These are phyloP conservation scores for Erithacus rubecula DNA, from an alignment of 2,797 vertebrate genomes.

Conservation along the genomic window DNA sequence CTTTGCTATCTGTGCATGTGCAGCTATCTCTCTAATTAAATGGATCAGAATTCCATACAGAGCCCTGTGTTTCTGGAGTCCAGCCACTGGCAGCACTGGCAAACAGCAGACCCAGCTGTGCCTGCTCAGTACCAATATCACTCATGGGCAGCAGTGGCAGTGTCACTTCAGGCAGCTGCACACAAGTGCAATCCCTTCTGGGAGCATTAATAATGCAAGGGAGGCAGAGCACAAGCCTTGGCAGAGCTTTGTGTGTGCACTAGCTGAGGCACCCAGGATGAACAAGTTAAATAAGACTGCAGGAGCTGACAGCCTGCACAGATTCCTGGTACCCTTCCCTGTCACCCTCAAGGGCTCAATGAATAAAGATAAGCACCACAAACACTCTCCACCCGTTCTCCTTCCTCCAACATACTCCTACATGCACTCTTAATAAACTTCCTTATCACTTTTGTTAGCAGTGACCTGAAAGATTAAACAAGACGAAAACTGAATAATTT, in stretches of 20 bases:
- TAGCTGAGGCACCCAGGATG: constrained; percentile 46
- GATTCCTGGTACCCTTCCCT: constrained; percentile 69
- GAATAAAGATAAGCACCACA: constrained; percentile 76
- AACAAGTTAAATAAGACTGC: constrained; percentile 40
- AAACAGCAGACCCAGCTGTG: constrained; percentile 41
- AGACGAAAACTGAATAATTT: constrained; percentile 57
- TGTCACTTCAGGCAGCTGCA: constrained; percentile 9
- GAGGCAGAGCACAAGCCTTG: constrained; percentile 29
- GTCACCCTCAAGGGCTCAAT: constrained; percentile 77
- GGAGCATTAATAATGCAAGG: constrained; percentile 60
- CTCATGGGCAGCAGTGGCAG: neutral
- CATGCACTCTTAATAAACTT: constrained; percentile 68
- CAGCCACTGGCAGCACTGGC: neutral
- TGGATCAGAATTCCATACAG: neutral
- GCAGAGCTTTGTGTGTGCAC: constrained; percentile 21
- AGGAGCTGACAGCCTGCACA: neutral
- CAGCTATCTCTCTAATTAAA: neutral
- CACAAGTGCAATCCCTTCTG: constrained; percentile 20
- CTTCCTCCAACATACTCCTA: constrained; percentile 6
- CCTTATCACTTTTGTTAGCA: constrained; percentile 70
- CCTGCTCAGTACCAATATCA: constrained; percentile 14
- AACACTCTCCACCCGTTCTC: constrained; percentile 9
- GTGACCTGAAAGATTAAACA: constrained; percentile 68
- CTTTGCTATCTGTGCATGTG: neutral
- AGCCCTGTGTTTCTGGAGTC: neutral